phyloP scores from a whole-genome alignment of 37 sponge, comb jelly and placozoan species.

The Oopsacas minuta region DNA sequence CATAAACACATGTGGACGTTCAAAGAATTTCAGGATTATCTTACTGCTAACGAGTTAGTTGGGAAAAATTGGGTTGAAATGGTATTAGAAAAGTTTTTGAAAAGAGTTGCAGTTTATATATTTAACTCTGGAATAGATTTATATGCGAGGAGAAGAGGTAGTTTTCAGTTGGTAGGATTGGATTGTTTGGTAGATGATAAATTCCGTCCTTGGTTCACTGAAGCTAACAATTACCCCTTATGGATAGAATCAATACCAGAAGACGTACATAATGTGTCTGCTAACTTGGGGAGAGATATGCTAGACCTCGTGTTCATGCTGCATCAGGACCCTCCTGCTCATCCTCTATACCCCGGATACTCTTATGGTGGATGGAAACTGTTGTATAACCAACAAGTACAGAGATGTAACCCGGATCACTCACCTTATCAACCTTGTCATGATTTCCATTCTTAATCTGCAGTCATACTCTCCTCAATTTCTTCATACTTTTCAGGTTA shows the following conservation, averaged over 20 bases:
- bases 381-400: background rate
- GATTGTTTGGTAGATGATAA: slow-evolving; percentile 56
- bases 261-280: background rate
- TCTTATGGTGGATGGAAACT: background rate
- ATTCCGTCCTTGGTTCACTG: slow-evolving; percentile 56
- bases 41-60: slow-evolving; percentile 32
- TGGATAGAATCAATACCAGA: slow-evolving; percentile 45
- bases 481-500: too few relatives aligned
- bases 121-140: slow-evolving; percentile 42
- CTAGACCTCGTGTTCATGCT: slow-evolving; percentile 9
- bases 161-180: slow-evolving; percentile 57
- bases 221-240: slow-evolving; percentile 77
- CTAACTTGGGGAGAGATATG: background rate
- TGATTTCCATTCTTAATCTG: background rate
- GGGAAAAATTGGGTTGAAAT: slow-evolving; percentile 36
- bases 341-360: background rate
- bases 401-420: background rate
- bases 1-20: slow-evolving; percentile 69
- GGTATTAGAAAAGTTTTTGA: slow-evolving; percentile 44
- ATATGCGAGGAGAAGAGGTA: slow-evolving; percentile 23
- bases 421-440: background rate
- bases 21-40: slow-evolving; percentile 42
- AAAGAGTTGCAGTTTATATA: slow-evolving; percentile 45
- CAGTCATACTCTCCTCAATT: too few relatives aligned
- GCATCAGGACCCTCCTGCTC: background rate